Conservation (phyloP, 2,888 invertebrate species). For the Leptothorax acervorum region DNA sequence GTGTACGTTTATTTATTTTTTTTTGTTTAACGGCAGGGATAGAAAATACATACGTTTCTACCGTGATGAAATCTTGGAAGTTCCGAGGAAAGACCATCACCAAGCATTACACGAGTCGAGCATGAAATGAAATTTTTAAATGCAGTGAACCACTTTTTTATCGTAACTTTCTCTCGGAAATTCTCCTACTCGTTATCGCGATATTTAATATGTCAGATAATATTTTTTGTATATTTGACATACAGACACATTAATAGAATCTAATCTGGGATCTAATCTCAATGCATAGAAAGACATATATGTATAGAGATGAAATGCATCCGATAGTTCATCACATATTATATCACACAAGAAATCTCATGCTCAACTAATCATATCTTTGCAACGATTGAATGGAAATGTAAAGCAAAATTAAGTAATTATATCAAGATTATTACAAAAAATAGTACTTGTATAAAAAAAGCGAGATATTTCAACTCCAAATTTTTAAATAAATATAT, state of each 20-base stretch:
- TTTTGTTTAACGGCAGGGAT: background rate
- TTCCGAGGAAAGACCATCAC: background rate
- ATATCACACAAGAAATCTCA: background rate
- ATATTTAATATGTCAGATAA: background rate
- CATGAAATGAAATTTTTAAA: constrained; percentile 10
- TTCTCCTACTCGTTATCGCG: background rate
- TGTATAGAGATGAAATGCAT: background rate
- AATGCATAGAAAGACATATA: background rate
- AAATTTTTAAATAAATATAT: background rate
- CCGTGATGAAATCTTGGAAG: constrained; percentile 6
- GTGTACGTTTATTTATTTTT: constrained; percentile 10
- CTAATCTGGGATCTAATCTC: background rate
- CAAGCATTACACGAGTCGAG: background rate
- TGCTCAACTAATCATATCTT: background rate
- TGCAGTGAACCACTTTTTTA: background rate
- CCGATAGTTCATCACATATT: background rate
- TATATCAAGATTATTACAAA: background rate
- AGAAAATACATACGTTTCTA: constrained; percentile 12
- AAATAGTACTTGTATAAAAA: background rate
- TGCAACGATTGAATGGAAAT: background rate
- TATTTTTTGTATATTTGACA: background rate
- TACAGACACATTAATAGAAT: background rate
- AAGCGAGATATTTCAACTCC: background rate
- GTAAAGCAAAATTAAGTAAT: background rate
- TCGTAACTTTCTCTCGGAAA: background rate